Evolutionary conservation across 2,113 vertebrate species (phyloP).

Genomic region (Dipodomys ordii): DNA sequence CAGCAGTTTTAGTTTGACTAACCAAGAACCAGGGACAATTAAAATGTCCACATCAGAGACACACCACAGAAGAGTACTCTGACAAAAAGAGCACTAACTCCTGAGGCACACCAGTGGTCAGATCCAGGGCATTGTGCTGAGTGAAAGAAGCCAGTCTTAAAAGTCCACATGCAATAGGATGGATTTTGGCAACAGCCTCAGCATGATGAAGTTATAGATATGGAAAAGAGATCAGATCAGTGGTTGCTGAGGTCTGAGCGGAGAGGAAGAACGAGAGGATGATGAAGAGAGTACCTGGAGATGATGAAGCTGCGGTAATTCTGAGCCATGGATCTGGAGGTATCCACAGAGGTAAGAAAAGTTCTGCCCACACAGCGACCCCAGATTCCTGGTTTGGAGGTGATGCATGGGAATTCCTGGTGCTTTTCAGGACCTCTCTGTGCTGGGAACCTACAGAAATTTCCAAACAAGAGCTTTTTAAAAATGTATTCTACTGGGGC

Average conservation of each 20-base stretch:
- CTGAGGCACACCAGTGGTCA: not conserved
- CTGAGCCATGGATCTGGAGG: too few relatives aligned
- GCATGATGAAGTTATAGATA: not conserved
- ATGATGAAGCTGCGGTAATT: rapidly evolving
- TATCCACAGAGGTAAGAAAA: too few relatives aligned
- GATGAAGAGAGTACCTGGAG: not conserved
- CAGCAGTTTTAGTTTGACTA: not conserved
- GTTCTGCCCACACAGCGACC: too few relatives aligned
- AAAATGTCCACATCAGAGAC: too few relatives aligned
- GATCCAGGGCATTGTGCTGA: not conserved
- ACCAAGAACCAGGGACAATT: not conserved
- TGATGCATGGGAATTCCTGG: rapidly evolving
- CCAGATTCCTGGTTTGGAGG: not conserved
- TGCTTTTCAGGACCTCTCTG: too few relatives aligned
- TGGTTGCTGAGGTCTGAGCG: not conserved
- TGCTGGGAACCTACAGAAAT: not conserved
- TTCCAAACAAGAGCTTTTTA: not conserved
- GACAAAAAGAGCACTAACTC: not conserved
- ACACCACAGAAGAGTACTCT: too few relatives aligned
- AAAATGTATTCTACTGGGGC: too few relatives aligned
- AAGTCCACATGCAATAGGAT: too few relatives aligned
- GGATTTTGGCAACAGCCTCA: not conserved
- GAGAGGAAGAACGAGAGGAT: not conserved
- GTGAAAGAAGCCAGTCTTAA: not conserved
- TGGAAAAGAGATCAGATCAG: not conserved